Evolutionary conservation across 2,797 vertebrate genomes (phyloP), one percentile per base, ranked within the genome.

Genomic region (Geotrypetes seraphini): DNA sequence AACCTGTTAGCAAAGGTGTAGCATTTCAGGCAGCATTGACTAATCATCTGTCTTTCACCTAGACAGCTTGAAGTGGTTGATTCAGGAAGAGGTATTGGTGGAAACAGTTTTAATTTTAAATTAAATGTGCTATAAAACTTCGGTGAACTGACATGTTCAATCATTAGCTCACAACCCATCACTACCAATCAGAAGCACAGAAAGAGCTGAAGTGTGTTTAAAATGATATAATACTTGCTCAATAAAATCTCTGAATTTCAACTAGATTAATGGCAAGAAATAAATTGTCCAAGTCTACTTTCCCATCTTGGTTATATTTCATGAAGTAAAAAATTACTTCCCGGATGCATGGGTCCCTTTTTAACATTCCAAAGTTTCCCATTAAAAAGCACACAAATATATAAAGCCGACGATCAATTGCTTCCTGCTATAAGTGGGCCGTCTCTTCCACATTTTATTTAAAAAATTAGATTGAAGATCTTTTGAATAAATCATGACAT

Each of bases 101-200:
- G 57, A 44, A 58, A 48, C 46, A 42, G 25, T 43, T 72, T 72
- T 59, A 58, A 58, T 69, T 71, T 65, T 65, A 72, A 74, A 78
- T 65, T 50, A 69, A 59, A 37, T 51, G 31, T 50, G 52, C 49
- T 50, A 47, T 69, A 71, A 75, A 73, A 50, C 48, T 70, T 47
- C 52, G 64, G 36, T 29, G 52, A 65, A 63, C 63, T 63, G 54
- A 53, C 62, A 55, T 60, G 54, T 50, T 75, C 50, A 51, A 35
- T 73, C 63, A 59, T 43, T 49, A 56, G 54, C 47, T 55, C 59
- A 53, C 42, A 56, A 47, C 42, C 49, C 47, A 66, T 70, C 60
- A 54, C 37, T 45, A 43, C 42, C 22, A 60, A 33, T 71, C 48
- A 56, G 50, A 54, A 53, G 39, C 18, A 43, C 31, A 36, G 60